A percentile compares a stretch with the other conserved stretches of the same genome.
Conservation (phyloP, 2,113 vertebrate genomes). For the Manacus vitellinus region DNA sequence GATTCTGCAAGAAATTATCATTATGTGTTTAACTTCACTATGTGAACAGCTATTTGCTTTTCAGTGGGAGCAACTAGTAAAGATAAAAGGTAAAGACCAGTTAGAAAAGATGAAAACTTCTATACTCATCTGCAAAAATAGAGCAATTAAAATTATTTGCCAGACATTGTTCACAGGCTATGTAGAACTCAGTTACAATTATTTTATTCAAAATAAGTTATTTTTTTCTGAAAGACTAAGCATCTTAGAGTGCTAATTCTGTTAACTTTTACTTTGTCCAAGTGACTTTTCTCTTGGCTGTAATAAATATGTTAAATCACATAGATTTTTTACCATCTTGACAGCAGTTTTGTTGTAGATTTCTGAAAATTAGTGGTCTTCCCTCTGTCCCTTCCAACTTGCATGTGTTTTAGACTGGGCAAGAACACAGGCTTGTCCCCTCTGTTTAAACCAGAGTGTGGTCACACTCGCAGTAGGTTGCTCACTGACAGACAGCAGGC, state of each 20-base stretch:
- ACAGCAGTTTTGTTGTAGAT: background rate
- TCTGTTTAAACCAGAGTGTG: background rate
- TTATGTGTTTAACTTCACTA: background rate
- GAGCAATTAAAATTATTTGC: background rate
- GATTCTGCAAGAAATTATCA: background rate
- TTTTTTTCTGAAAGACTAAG: background rate
- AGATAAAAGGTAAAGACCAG: background rate
- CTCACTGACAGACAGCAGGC: background rate
- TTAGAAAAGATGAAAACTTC: background rate
- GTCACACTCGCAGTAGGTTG: background rate
- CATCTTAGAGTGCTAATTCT: background rate
- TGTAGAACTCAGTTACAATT: background rate
- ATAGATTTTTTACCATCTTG: background rate
- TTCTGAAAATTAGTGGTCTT: background rate
- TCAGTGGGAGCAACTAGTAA: background rate
- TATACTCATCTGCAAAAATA: background rate
- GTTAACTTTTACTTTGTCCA: background rate
- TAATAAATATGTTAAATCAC: background rate
- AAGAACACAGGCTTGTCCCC: background rate
- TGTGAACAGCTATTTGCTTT: background rate
- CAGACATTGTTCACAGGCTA: background rate
- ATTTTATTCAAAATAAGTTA: background rate
- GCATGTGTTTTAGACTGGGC: background rate
- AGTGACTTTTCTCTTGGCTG: background rate
- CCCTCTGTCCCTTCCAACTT: background rate